phyloP scores from a whole-genome alignment of 2,888 invertebrate genomes.

The Cryptocephalus moraei region DNA sequence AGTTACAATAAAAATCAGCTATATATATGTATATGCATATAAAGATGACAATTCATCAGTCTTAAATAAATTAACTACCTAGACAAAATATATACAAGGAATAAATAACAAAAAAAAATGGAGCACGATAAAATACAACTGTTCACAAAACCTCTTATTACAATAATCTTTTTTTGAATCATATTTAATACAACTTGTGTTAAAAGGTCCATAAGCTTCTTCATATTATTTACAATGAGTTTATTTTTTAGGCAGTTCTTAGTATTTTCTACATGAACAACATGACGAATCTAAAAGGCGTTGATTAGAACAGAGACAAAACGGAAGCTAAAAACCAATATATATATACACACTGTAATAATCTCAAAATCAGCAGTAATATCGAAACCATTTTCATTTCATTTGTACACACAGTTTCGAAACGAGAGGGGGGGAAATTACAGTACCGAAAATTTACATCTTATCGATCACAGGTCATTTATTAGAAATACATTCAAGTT shows the following conservation, averaged over 20 bases:
- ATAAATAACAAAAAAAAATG: constrained; percentile 19
- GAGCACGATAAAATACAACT: constrained; percentile 7
- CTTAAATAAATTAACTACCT: constrained; percentile 35
- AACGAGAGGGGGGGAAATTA: neutral
- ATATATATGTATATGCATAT: constrained; percentile 11
- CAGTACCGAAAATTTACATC: neutral
- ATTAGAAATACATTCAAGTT: neutral
- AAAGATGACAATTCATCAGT: constrained; percentile 33
- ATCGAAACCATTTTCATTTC: neutral
- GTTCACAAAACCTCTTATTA: constrained; percentile 8
- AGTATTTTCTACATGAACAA: constrained; percentile 17
- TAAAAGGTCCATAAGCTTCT: constrained; percentile 15
- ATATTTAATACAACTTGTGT: constrained; percentile 1
- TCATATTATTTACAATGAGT: constrained; percentile 14
- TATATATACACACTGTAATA: neutral
- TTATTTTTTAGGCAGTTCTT: constrained; percentile 14
- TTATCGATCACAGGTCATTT: neutral
- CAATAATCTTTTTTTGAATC: constrained; percentile 6
- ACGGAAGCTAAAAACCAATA: neutral
- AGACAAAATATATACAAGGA: constrained; percentile 26
- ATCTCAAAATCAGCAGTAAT: neutral
- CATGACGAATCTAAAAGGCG: constrained; percentile 13
- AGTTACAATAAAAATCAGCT: constrained; percentile 8
- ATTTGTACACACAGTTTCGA: neutral
- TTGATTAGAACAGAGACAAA: neutral